Conservation (phyloP, 2,888 invertebrate species). For the Heliconius aoede region DNA sequence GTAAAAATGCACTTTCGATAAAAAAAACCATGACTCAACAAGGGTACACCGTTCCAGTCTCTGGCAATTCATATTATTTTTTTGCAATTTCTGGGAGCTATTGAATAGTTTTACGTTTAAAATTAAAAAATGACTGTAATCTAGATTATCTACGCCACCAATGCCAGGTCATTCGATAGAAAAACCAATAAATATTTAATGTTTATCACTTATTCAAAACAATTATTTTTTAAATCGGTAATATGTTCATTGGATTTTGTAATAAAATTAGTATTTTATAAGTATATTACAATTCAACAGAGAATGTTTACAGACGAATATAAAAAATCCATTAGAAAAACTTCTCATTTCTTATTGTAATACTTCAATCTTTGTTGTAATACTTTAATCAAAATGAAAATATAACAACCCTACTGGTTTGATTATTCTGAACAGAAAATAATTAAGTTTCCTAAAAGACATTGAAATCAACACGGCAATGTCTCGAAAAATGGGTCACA, state of each 20-base stretch:
- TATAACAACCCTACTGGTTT: no score
- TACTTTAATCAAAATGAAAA: no score
- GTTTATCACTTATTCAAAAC: not conserved
- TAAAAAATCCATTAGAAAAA: no score
- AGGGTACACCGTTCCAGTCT: no score
- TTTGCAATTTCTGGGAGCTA: not conserved
- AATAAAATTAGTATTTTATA: not conserved
- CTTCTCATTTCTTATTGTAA: no score
- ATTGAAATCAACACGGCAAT: no score
- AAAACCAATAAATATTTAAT: not conserved
- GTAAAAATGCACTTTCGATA: not conserved
- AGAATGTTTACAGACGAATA: no score
- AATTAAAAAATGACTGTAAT: not conserved
- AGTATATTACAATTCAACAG: not conserved
- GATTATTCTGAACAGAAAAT: no score
- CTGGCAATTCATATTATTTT: not conserved
- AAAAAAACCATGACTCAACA: no score
- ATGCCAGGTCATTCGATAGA: not conserved
- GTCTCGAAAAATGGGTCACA: no score
- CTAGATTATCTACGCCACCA: conserved; percentile 1
- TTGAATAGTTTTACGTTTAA: not conserved
- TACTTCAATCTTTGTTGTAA: no score
- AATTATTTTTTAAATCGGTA: not conserved
- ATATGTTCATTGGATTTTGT: not conserved
- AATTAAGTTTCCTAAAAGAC: no score